phyloP scores from a whole-genome alignment of 2,888 invertebrate genomes.

The Macrosoma leucophasiata region DNA sequence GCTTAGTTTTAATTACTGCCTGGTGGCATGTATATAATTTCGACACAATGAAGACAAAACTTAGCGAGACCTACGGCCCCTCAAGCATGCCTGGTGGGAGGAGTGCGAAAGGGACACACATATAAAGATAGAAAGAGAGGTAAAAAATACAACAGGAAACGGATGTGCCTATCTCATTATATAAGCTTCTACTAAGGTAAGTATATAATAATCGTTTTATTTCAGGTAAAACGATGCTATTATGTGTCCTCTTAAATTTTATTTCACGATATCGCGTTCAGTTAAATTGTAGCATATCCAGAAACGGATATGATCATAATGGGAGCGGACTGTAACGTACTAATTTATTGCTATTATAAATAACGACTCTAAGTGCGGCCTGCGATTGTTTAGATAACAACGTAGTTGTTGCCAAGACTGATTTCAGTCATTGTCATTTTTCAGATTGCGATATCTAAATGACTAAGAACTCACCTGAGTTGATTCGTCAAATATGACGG shows the following conservation, averaged over 20 bases:
- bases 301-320: slow-evolving; percentile 19
- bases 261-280: slow-evolving; percentile 24
- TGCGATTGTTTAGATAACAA: slow-evolving; percentile 37
- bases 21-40: too few relatives aligned
- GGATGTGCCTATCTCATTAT: too few relatives aligned
- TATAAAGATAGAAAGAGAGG: too few relatives aligned
- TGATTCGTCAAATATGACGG: slow-evolving; percentile 37
- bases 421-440: slow-evolving; percentile 42
- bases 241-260: slow-evolving; percentile 18
- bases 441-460: slow-evolving; percentile 39
- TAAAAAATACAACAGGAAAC: too few relatives aligned
- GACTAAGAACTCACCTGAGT: slow-evolving; percentile 35
- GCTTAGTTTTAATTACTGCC: too few relatives aligned
- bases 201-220: too few relatives aligned
- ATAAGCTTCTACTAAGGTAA: too few relatives aligned
- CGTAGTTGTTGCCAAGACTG: slow-evolving; percentile 39
- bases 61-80: too few relatives aligned
- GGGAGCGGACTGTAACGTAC: slow-evolving; percentile 13
- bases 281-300: slow-evolving; percentile 18
- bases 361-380: slow-evolving; percentile 25
- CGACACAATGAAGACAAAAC: too few relatives aligned
- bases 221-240: too few relatives aligned
- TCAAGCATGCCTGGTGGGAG: too few relatives aligned
- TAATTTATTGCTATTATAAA: slow-evolving; percentile 24
- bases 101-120: too few relatives aligned